phyloP scores from a whole-genome alignment of 1,140 invertebrate species.

The Drosophila kurseongensis region DNA sequence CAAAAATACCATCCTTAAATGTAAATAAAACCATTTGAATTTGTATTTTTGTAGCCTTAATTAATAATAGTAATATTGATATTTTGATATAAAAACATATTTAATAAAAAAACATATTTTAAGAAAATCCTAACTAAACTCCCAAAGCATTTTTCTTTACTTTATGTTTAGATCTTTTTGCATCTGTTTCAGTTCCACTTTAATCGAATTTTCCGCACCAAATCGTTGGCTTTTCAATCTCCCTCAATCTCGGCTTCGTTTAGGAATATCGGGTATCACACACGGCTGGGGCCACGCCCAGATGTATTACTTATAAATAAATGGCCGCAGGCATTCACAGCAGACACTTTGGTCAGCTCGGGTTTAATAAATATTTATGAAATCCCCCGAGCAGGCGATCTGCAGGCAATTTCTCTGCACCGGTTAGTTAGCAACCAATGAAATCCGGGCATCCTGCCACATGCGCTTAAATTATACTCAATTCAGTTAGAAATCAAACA shows the following conservation, averaged over 20 bases:
- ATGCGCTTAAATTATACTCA: slow-evolving; percentile 65
- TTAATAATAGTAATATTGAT: too few relatives aligned
- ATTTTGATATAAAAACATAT: too few relatives aligned
- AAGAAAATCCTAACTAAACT: not conserved
- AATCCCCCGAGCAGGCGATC: slow-evolving; percentile 16
- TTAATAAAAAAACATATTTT: too few relatives aligned
- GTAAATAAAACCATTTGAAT: too few relatives aligned
- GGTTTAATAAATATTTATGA: slow-evolving; percentile 65
- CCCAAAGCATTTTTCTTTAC: too few relatives aligned
- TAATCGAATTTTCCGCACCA: slow-evolving; percentile 33
- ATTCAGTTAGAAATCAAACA: slow-evolving; percentile 76
- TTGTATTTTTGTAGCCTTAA: too few relatives aligned
- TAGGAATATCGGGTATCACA: slow-evolving; percentile 33
- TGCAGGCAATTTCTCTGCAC: slow-evolving; percentile 23
- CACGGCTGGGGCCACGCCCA: slow-evolving; percentile 16
- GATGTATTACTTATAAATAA: slow-evolving; percentile 54
- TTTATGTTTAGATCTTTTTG: slow-evolving; percentile 4
- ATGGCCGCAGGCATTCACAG: slow-evolving; percentile 44
- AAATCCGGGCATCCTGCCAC: slow-evolving; percentile 17
- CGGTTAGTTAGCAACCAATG: slow-evolving; percentile 36
- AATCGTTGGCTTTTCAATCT: slow-evolving; percentile 35
- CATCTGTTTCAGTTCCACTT: slow-evolving; percentile 28
- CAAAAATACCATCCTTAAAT: too few relatives aligned
- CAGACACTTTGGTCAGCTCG: slow-evolving; percentile 52
- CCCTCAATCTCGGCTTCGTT: slow-evolving; percentile 6